phyloP scores from a whole-genome alignment of 2,888 invertebrate genomes.

The Trichogramma evanescens region DNA sequence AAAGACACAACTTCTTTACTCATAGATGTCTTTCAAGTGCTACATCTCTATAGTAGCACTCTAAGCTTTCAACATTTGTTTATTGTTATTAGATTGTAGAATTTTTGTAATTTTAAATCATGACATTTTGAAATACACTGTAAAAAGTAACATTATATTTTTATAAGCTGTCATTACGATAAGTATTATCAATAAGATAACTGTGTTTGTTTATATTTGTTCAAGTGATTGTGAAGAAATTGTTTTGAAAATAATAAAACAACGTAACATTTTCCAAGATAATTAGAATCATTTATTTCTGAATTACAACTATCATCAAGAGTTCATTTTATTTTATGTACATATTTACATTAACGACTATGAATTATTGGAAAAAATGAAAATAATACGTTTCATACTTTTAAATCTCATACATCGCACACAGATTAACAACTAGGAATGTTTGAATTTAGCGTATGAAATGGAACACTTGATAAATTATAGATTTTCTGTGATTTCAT shows the following conservation, averaged over 20 bases:
- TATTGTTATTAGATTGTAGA: too few species aligned
- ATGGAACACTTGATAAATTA: constrained; percentile 15
- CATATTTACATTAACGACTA: constrained; percentile 35
- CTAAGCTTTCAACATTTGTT: too few species aligned
- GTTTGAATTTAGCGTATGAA: constrained; percentile 25
- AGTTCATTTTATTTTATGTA: constrained; percentile 31
- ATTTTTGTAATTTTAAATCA: constrained; percentile 4
- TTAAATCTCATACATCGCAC: constrained; percentile 6
- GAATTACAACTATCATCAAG: constrained; percentile 28
- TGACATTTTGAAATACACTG: background rate
- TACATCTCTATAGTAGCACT: constrained; percentile 27
- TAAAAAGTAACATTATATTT: too few species aligned
- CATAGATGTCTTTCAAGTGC: constrained; percentile 57
- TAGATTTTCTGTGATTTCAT: constrained; percentile 9
- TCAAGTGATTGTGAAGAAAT: too few species aligned
- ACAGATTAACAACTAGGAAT: constrained; percentile 36
- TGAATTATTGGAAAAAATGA: constrained; percentile 12
- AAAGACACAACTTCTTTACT: constrained; percentile 61
- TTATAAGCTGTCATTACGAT: too few species aligned
- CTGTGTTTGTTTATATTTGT: too few species aligned
- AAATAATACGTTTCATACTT: constrained; percentile 9
- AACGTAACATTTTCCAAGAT: constrained; percentile 3
- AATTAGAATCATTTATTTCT: constrained; percentile 23
- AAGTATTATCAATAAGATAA: too few species aligned
- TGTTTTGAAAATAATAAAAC: background rate